A percentile compares a stretch with the other conserved stretches of the same genome.
Evolutionary conservation across 2,797 vertebrate species (phyloP).

Genomic region (Erpetoichthys calabaricus): DNA sequence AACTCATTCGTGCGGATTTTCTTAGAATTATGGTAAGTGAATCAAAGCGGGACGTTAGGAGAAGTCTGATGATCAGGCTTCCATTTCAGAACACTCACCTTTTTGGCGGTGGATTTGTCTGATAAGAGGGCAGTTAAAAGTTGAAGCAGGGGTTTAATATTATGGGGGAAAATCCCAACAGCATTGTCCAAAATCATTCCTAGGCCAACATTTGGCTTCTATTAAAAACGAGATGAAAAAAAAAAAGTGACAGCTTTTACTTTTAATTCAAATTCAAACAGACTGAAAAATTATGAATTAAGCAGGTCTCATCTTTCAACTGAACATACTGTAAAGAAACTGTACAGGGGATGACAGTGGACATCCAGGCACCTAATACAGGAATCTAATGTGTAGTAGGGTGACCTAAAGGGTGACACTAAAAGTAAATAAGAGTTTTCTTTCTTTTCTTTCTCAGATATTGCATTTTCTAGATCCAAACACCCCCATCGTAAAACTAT

Average conservation of each 20-base stretch:
- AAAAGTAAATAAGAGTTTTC: too few species aligned
- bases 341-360: too few species aligned
- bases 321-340: too few species aligned
- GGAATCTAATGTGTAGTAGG: too few species aligned
- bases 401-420: too few species aligned
- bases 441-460: too few species aligned
- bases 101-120: conserved; percentile 87
- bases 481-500: too few species aligned
- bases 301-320: too few species aligned
- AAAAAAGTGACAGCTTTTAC: neutral
- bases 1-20: neutral
- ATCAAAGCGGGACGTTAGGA: neutral
- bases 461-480: too few species aligned
- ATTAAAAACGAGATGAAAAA: conserved; percentile 17
- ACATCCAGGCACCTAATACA: too few species aligned
- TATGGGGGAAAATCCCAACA: conserved; percentile 86
- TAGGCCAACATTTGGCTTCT: conserved; percentile 85
- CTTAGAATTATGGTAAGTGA: neutral
- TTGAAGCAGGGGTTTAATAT: conserved; percentile 77
- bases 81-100: conserved; percentile 42
- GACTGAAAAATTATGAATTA: too few species aligned
- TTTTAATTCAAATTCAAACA: neutral
- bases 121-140: conserved; percentile 82
- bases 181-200: conserved; percentile 88
- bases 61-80: neutral